Evolutionary conservation across 2,888 invertebrate genomes (phyloP).

Genomic region (Pyrocoelia pectoralis): DNA sequence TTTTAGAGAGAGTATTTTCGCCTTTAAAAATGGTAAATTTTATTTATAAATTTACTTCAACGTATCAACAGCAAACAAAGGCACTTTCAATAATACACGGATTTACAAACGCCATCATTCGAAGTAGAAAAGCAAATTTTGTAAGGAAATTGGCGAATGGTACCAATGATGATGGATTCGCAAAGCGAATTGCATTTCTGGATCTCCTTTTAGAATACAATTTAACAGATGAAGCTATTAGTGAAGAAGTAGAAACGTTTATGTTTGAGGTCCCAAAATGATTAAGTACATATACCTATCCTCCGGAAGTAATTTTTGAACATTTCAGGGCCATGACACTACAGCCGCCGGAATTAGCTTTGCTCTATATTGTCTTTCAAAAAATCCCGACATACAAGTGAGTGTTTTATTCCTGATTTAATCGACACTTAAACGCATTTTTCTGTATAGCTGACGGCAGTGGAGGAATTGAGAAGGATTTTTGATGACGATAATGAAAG

Average conservation of each 20-base stretch:
- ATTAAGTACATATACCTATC: background rate
- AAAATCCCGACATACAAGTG: constrained; percentile 57
- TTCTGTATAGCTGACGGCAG: constrained; percentile 46
- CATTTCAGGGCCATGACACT: constrained; percentile 60
- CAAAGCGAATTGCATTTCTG: constrained; percentile 36
- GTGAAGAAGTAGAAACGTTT: constrained; percentile 14
- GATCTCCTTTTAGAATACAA: constrained; percentile 33
- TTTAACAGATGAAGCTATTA: constrained; percentile 68
- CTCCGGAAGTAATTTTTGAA: background rate
- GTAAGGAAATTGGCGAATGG: background rate
- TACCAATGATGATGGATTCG: constrained; percentile 20
- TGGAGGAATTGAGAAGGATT: constrained; percentile 54
- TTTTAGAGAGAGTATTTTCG: constrained; percentile 48
- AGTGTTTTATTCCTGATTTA: background rate
- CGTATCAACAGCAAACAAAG: constrained; percentile 66
- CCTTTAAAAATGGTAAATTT: constrained; percentile 64
- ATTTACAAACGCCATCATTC: constrained; percentile 66
- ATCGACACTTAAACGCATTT: background rate
- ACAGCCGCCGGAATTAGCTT: constrained; percentile 61
- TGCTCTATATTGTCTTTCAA: constrained; percentile 58
- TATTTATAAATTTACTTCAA: constrained; percentile 62
- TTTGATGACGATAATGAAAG: constrained; percentile 48
- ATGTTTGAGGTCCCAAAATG: constrained; percentile 13
- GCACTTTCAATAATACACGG: constrained; percentile 62
- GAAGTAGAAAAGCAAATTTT: background rate